Evolutionary conservation across 2,113 vertebrate species (phyloP).

Genomic region (Pachyramphus minor): DNA sequence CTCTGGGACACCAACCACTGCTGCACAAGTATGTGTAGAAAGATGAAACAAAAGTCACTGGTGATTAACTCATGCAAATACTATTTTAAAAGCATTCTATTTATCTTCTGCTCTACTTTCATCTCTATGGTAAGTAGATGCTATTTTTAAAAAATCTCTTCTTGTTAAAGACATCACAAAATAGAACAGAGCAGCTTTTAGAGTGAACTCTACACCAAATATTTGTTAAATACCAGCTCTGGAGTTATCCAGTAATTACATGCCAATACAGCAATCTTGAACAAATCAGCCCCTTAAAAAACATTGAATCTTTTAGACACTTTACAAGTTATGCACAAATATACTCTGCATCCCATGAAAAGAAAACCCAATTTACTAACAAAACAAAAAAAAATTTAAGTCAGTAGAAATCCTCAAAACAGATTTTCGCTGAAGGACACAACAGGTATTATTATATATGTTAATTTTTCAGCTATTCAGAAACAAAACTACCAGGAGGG

Average conservation of each 20-base stretch:
- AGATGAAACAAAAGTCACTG: conserved; percentile 47
- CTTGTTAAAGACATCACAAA: neutral
- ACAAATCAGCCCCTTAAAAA: neutral
- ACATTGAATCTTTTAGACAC: neutral
- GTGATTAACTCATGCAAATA: conserved; percentile 16
- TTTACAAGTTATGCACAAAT: neutral
- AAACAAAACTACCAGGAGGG: neutral
- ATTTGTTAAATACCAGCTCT: neutral
- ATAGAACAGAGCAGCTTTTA: neutral
- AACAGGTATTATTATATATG: neutral
- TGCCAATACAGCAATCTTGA: neutral
- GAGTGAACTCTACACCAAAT: neutral
- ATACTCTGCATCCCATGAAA: neutral
- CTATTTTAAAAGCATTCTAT: conserved; percentile 25
- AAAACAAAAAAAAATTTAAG: neutral
- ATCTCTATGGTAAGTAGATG: neutral
- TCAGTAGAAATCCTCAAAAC: neutral
- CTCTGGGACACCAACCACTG: conserved; percentile 10
- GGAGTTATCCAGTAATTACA: neutral
- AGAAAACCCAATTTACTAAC: neutral
- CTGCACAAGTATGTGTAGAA: conserved; percentile 1
- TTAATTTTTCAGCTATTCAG: neutral
- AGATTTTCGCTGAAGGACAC: neutral
- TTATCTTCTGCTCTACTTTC: conserved; percentile 39
- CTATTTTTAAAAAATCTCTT: neutral